Evolutionary conservation across 2,113 vertebrate species (phyloP), one percentile per base, ranked within the genome.

Genomic region (Blennius ocellaris): DNA sequence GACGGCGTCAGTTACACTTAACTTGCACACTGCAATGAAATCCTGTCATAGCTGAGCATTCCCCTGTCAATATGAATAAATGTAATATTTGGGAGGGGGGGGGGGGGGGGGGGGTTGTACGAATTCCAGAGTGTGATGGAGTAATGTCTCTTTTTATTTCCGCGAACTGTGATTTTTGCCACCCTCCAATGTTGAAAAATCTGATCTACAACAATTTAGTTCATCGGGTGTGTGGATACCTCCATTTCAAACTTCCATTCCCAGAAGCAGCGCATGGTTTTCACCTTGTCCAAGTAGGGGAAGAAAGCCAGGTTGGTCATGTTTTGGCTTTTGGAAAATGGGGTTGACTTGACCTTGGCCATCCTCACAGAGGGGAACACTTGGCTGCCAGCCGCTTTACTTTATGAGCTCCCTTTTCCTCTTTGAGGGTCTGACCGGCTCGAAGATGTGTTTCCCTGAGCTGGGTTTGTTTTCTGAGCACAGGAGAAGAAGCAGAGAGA

Each of bases 231-330:
- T 15, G 37, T 50, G 15, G 38, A 71, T 82, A 76, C 73, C 63
- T 86, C 50, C 40, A 69, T 47, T 21, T 89, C 77, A 36, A 68
- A 82, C 84, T 92, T 93, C 84, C 89, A 88, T 80, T 94, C 91
- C 86, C 92, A 92, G 87, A 95, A 94, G 76, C 87, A 92, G 60
- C 83, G 87, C 83, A 94, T 90, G 21, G 81, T 94, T 78, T 94
- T 91, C 53, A 93, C 89, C 58, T 90, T 90, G 62, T 94, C 93
- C 86, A 93, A 48, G 41, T 88, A 91, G 47, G 91, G 91, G 76
- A 93, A 93, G 78, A 95, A 93, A 7, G 87, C 63, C 78, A 93
- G 67, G 78, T 89, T 87, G 61, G 54, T 85, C 69, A 93, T 82
- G 55, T 65, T 85, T 68, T 57, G 66, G 53, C 85, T 82, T 68